These are phyloP conservation scores for Lacanobia oleracea DNA, from an alignment of 2,888 invertebrate genomes.

Conservation along the genomic window DNA sequence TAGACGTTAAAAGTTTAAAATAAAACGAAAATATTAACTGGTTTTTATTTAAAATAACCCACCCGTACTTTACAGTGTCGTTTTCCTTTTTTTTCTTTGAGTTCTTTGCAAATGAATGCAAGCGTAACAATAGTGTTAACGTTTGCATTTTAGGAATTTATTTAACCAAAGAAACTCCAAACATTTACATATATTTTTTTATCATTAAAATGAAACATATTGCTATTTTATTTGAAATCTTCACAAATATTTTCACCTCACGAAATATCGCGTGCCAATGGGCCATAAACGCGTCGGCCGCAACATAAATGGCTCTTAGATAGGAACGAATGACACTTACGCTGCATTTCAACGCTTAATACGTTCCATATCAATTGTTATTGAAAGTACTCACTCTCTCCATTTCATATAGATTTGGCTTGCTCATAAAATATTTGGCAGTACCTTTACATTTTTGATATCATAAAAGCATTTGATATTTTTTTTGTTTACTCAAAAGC, in stretches of 20 bases:
- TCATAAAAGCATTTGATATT: neutral
- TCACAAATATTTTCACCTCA: constrained; percentile 55
- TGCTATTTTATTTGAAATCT: constrained; percentile 36
- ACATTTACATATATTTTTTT: too few species aligned
- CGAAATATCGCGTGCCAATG: constrained; percentile 66
- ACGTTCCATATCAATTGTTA: constrained; percentile 52
- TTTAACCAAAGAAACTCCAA: neutral
- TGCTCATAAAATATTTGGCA: constrained; percentile 7
- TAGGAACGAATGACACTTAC: constrained; percentile 71
- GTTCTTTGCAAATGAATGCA: neutral
- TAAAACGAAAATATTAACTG: neutral
- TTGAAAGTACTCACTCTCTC: constrained; percentile 23
- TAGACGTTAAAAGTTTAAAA: constrained; percentile 6
- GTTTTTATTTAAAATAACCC: neutral
- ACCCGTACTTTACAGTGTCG: neutral
- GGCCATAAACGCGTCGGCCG: constrained; percentile 72
- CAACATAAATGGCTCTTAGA: constrained; percentile 73
- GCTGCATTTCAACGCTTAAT: constrained; percentile 67
- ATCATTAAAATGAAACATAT: constrained; percentile 2
- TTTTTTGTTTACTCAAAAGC: neutral
- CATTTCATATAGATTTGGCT: constrained; percentile 28
- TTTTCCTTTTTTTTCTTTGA: neutral
- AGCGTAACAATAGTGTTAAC: neutral
- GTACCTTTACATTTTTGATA: constrained; percentile 1
- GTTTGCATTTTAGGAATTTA: too few species aligned